phyloP scores from a whole-genome alignment of 2,797 vertebrate species.

The Dermochelys coriacea region DNA sequence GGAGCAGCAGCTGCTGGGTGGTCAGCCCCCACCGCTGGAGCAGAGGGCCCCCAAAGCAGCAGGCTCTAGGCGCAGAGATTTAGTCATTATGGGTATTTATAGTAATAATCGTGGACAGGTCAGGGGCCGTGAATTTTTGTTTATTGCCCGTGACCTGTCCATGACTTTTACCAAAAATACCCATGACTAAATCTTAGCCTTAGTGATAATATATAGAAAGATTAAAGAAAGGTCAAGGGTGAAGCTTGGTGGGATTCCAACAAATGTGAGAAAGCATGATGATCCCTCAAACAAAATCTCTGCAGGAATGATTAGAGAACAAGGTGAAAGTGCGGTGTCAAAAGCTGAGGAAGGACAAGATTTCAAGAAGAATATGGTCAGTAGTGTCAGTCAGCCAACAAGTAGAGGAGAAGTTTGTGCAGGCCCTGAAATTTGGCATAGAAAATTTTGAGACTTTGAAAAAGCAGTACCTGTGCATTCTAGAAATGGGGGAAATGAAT shows the following conservation, averaged over 20 bases:
- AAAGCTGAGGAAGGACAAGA: neutral
- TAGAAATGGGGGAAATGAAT: neutral
- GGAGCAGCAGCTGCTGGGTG: too few species aligned
- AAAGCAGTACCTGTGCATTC: neutral
- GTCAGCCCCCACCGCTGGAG: too few species aligned
- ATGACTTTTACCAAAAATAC: too few species aligned
- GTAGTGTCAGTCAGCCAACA: neutral
- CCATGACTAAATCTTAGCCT: too few species aligned
- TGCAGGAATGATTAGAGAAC: neutral
- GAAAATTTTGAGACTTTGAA: neutral
- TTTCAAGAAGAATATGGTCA: neutral
- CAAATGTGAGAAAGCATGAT: slow-evolving; percentile 15
- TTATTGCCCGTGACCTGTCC: too few species aligned
- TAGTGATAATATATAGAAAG: neutral
- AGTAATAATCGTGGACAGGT: too few species aligned
- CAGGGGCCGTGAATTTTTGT: too few species aligned
- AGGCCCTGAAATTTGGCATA: neutral
- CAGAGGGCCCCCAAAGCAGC: too few species aligned
- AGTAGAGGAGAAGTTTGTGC: neutral
- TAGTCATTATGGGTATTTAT: too few species aligned
- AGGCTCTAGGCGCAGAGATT: too few species aligned
- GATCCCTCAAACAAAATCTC: neutral
- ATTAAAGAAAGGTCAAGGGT: neutral
- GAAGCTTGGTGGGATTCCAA: neutral
- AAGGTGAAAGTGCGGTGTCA: neutral